Evolutionary conservation across 2,888 invertebrate genomes (phyloP).

Genomic region (Leptinotarsa rubiginosa): DNA sequence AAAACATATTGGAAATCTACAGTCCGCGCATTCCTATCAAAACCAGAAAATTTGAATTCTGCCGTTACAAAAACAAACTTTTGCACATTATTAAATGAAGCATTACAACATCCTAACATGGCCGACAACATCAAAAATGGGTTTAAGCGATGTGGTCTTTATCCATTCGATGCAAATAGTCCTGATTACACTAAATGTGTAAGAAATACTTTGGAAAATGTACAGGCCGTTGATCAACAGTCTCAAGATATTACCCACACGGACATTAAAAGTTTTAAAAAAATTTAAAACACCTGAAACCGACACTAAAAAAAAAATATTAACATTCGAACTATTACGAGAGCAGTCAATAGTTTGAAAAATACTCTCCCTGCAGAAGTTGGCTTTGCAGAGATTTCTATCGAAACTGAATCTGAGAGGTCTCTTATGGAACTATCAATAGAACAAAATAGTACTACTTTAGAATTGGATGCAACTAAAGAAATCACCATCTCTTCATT

Average conservation of each 20-base stretch:
- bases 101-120: slow-evolving; percentile 36
- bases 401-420: too few relatives aligned
- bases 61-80: slow-evolving; percentile 50
- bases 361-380: too few relatives aligned
- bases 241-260: slow-evolving; percentile 16
- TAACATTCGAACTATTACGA: not conserved
- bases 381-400: too few relatives aligned
- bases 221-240: slow-evolving; percentile 4
- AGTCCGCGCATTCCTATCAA: too few relatives aligned
- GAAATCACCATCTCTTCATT: slow-evolving; percentile 22
- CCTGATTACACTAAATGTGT: slow-evolving; percentile 39
- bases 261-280: slow-evolving; percentile 25
- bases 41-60: slow-evolving; percentile 42
- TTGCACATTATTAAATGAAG: slow-evolving; percentile 46
- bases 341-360: too few relatives aligned
- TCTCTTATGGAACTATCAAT: not conserved
- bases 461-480: slow-evolving; percentile 19
- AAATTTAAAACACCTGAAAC: not conserved
- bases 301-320: slow-evolving; percentile 15
- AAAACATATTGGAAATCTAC: too few relatives aligned
- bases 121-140: slow-evolving; percentile 41
- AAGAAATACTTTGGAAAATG: slow-evolving; percentile 21
- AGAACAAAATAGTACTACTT: slow-evolving; percentile 24
- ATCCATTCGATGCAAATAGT: slow-evolving; percentile 37
- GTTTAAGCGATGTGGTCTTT: slow-evolving; percentile 40